Conservation (phyloP, 2,797 vertebrate genomes). For the Nyctibius grandis region DNA sequence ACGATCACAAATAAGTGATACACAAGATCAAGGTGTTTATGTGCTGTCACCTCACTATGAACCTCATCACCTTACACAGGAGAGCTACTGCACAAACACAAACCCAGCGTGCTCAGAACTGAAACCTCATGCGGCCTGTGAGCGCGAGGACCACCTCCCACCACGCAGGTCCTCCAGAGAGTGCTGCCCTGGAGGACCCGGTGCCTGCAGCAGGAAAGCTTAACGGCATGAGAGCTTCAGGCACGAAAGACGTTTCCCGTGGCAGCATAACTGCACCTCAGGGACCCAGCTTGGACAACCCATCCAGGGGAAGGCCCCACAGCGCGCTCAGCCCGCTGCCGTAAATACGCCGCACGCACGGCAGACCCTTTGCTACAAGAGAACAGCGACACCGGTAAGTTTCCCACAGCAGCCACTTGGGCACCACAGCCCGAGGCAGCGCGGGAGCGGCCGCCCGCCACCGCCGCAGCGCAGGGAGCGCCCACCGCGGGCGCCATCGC, state of each 20-base stretch:
- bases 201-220: no score
- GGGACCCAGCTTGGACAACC: no score
- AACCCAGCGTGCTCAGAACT: accelerated
- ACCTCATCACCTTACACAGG: accelerated
- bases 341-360: background rate
- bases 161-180: accelerated
- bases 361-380: background rate
- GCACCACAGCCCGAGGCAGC: no score
- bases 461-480: no score
- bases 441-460: no score
- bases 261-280: accelerated
- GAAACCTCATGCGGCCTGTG: accelerated
- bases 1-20: accelerated
- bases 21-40: accelerated
- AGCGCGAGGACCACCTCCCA: accelerated
- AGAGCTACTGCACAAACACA: background rate
- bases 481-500: no score
- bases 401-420: background rate
- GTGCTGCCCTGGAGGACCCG: no score
- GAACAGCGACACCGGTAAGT: no score
- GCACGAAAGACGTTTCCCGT: accelerated
- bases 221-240: no score
- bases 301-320: background rate
- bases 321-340: background rate
- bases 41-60: accelerated